Evolutionary conservation across 2,797 vertebrate genomes (phyloP).

Genomic region (Varecia variegata): DNA sequence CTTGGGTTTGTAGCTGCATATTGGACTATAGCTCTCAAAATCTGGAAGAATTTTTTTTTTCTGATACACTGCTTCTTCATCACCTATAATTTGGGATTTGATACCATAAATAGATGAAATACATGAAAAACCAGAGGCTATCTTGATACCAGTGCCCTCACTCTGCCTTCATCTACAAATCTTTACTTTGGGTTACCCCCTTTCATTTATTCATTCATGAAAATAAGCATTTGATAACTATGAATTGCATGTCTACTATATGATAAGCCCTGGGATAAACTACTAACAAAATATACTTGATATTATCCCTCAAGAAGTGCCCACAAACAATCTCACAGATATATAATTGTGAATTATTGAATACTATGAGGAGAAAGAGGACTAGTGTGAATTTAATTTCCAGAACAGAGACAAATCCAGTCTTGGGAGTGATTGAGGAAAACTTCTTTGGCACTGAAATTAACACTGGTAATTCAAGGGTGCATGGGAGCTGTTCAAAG

Average conservation of each 20-base stretch:
- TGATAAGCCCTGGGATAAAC: not conserved
- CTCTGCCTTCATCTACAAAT: not conserved
- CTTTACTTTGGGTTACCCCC: not conserved
- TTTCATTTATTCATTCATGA: not conserved
- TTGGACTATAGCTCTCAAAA: not conserved
- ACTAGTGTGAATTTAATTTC: conserved; percentile 12
- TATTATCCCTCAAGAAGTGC: not conserved
- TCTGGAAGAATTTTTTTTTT: not conserved
- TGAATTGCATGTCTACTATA: not conserved
- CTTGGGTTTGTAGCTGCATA: not conserved
- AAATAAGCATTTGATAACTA: not conserved
- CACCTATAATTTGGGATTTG: not conserved
- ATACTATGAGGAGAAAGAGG: not conserved
- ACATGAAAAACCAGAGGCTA: not conserved
- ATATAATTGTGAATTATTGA: not conserved
- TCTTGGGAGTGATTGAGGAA: not conserved
- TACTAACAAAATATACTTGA: conserved; percentile 6
- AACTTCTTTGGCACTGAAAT: conserved; percentile 30
- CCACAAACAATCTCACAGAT: conserved; percentile 6
- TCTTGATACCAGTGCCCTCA: not conserved
- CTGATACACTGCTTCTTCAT: not conserved
- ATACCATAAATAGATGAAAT: not conserved
- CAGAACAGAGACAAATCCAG: conserved; percentile 26
- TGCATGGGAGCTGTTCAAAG: not conserved
- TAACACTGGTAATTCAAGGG: not conserved